Base-by-base conservation (phyloP, 2,797 vertebrate genomes). In the Rallus crepitans region DNA sequence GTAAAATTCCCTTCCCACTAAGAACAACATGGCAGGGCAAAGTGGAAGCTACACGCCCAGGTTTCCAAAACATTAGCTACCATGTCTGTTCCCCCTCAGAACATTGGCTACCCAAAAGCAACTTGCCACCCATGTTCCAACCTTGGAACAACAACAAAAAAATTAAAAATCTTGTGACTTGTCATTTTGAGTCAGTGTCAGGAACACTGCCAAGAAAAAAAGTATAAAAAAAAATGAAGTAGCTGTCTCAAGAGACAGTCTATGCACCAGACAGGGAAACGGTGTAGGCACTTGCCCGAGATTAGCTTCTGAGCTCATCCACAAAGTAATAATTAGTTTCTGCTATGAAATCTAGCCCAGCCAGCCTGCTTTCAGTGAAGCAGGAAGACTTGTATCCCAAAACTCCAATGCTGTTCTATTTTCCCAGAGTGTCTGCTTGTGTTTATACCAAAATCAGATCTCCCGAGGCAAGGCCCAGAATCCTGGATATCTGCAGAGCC, bases 101-200 rank as follows among this genome's bases (percentile, higher is more conserved):
- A 93, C 82, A 89, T 0, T 23, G 50, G 64, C 93, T 92, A 87
- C 76, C 73, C 53, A 85, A 92, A 94, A 85, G 15, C 57, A 77
- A 19, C 61, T 82, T 45, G 21, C 82, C 69, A 94, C 24, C 69
- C 72, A 69, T 12, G 1, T 81, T 94, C 89, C 89, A 96, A 25
- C 15, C 37, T 82, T 0, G 0, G 75, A 65, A 28, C 68, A 82
- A 91, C 35, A 25, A 82, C 78, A 57, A 57, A 65, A 24, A 66
- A 33, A 50, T 15, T 52, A 23, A 12, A 40, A n/a, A 59, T 80
- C 75, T 92, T 97, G 71, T 82, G 83, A 91, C 53, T 92, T 94
- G 57, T 87, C 78, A 69, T 87, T 89, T 96, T 90, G 90, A 96
- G 81, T 92, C 92, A 92, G 92, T 89, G 84, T 92, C 88, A 95